Conservation (phyloP, 2,888 invertebrate species). For the Odontocolon sp. region DNA sequence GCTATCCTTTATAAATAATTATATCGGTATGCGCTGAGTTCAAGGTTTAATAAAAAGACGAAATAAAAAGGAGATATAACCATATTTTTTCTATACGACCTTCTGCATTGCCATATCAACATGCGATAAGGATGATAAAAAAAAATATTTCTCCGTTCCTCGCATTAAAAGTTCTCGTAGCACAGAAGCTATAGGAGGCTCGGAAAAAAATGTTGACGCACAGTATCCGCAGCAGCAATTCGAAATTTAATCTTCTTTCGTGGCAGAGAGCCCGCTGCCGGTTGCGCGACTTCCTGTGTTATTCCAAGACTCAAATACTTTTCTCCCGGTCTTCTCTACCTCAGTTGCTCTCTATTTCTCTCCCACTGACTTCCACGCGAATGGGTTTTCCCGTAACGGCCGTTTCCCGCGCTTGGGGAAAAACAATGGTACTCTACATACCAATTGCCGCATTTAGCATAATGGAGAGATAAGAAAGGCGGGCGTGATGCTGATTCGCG, state of each 20-base stretch:
- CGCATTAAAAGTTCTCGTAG: slow-evolving; percentile 26
- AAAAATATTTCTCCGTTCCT: no score
- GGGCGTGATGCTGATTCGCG: slow-evolving; percentile 25
- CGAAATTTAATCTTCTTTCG: slow-evolving; percentile 61
- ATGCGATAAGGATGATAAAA: slow-evolving; percentile 29
- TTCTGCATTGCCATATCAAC: background rate
- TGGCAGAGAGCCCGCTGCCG: slow-evolving; percentile 34
- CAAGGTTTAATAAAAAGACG: slow-evolving; percentile 4
- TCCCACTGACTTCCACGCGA: slow-evolving; percentile 46
- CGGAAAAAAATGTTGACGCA: slow-evolving; percentile 48
- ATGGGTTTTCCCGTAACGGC: slow-evolving; percentile 58
- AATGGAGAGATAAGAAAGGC: slow-evolving; percentile 60
- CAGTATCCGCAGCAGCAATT: slow-evolving; percentile 58
- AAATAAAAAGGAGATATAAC: slow-evolving; percentile 17
- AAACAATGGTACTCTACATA: slow-evolving; percentile 64
- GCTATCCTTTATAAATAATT: no score
- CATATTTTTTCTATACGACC: slow-evolving; percentile 16
- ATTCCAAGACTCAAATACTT: slow-evolving; percentile 31
- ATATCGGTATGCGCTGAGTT: background rate
- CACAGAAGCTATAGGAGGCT: slow-evolving; percentile 9
- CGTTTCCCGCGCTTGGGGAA: slow-evolving; percentile 56
- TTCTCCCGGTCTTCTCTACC: slow-evolving; percentile 19
- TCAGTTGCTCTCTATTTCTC: slow-evolving; percentile 49
- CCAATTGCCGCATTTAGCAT: slow-evolving; percentile 63
- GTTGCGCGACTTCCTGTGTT: slow-evolving; percentile 48